Evolutionary conservation across 2,888 invertebrate species (phyloP).

Genomic region (Pilophorus perplexus): DNA sequence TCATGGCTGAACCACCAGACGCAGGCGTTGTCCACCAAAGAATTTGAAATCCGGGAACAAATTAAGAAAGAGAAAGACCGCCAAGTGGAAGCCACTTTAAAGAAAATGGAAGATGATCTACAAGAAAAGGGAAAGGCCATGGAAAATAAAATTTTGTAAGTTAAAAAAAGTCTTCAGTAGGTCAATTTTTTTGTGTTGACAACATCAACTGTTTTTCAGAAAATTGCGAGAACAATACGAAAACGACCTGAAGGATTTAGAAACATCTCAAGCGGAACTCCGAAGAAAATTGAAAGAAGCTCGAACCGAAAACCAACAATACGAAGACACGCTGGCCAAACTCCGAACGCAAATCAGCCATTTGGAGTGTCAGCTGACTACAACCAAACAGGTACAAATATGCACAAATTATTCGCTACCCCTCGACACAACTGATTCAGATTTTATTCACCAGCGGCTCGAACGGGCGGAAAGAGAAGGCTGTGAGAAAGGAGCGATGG

Average conservation of each 20-base stretch:
- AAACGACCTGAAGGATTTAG: slow-evolving; percentile 65
- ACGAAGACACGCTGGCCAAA: slow-evolving; percentile 60
- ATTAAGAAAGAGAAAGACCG: slow-evolving; percentile 71
- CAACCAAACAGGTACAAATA: slow-evolving; percentile 24
- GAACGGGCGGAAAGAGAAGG: slow-evolving; percentile 41
- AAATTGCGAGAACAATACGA: slow-evolving; percentile 75
- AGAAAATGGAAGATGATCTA: slow-evolving; percentile 66
- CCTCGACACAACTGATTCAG: too few relatives aligned
- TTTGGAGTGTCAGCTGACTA: slow-evolving; percentile 46
- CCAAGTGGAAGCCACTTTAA: slow-evolving; percentile 73
- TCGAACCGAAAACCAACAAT: slow-evolving; percentile 63
- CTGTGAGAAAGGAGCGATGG: slow-evolving; percentile 54
- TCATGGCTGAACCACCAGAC: slow-evolving; percentile 65
- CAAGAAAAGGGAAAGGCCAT: slow-evolving; percentile 63
- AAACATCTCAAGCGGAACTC: slow-evolving; percentile 64
- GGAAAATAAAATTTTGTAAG: slow-evolving; percentile 56
- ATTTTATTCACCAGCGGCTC: too few relatives aligned
- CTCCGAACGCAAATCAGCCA: slow-evolving; percentile 47
- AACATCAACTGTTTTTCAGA: too few relatives aligned
- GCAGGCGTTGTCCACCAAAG: slow-evolving; percentile 62
- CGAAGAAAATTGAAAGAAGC: slow-evolving; percentile 66
- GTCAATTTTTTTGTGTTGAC: too few relatives aligned
- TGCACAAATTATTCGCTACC: background rate
- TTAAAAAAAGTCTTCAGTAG: background rate
- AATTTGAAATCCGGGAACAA: slow-evolving; percentile 66